Evolutionary conservation across 2,888 invertebrate species (phyloP).

Genomic region (Hydrotaea diabolus): DNA sequence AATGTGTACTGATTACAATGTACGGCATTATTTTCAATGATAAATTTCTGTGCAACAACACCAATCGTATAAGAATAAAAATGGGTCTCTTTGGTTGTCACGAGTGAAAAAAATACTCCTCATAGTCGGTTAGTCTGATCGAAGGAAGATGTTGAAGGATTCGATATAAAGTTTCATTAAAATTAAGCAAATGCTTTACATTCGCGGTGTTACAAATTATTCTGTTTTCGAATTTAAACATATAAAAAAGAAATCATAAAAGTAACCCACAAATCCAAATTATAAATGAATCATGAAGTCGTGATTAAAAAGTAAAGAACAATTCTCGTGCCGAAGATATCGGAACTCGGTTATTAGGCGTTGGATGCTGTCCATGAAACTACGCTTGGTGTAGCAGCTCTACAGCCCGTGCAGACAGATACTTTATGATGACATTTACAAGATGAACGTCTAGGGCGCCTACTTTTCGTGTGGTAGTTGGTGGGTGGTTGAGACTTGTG

Average conservation of each 20-base stretch:
- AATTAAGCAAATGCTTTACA: too few species aligned
- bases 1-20: too few species aligned
- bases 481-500: not conserved
- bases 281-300: not conserved
- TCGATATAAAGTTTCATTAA: too few species aligned
- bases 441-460: not conserved
- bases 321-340: not conserved
- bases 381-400: not conserved
- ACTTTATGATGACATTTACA: not conserved
- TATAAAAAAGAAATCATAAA: conserved; percentile 1
- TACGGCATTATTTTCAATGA: too few species aligned
- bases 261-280: not conserved
- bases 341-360: not conserved
- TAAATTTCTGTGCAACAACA: too few species aligned
- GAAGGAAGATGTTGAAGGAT: too few species aligned
- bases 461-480: not conserved
- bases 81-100: too few species aligned
- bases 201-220: too few species aligned
- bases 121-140: too few species aligned
- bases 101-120: too few species aligned
- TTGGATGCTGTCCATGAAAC: not conserved
- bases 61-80: too few species aligned
- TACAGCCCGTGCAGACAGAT: not conserved
- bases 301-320: not conserved
- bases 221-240: too few species aligned